Evolutionary conservation across 2,113 vertebrate species (phyloP).

Genomic region (Falco punctatus): DNA sequence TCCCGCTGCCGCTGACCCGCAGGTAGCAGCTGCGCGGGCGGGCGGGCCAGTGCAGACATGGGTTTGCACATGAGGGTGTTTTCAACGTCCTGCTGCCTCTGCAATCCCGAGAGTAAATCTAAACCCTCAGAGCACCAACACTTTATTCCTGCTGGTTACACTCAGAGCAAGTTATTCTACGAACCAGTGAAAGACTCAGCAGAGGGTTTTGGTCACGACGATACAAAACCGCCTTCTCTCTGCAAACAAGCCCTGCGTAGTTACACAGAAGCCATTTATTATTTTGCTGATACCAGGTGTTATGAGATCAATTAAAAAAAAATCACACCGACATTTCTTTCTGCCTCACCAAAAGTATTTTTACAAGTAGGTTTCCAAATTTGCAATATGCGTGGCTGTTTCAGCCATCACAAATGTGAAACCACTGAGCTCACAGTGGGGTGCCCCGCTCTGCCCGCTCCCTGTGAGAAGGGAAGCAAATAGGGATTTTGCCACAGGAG

Average conservation of each 20-base stretch:
- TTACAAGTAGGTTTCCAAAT: not conserved
- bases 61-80: not conserved
- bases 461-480: constrained; percentile 58
- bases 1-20: not conserved
- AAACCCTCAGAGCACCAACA: not conserved
- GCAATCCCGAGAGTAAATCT: not conserved
- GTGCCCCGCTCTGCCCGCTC: not conserved
- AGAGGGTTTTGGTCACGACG: not conserved
- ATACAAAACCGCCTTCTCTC: not conserved
- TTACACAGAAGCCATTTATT: not conserved
- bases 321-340: not conserved
- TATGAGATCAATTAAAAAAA: not conserved
- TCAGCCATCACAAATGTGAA: not conserved
- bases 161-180: not conserved
- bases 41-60: not conserved
- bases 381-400: not conserved
- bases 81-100: not conserved
- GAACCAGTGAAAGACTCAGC: not conserved
- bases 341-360: not conserved
- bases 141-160: not conserved
- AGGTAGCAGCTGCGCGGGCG: fast-evolving
- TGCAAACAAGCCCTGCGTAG: not conserved
- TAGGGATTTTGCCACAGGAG: constrained; percentile 58
- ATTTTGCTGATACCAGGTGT: not conserved
- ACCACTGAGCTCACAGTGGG: not conserved